Conservation (phyloP, 2,113 vertebrate genomes). For the Corythaixoides concolor region DNA sequence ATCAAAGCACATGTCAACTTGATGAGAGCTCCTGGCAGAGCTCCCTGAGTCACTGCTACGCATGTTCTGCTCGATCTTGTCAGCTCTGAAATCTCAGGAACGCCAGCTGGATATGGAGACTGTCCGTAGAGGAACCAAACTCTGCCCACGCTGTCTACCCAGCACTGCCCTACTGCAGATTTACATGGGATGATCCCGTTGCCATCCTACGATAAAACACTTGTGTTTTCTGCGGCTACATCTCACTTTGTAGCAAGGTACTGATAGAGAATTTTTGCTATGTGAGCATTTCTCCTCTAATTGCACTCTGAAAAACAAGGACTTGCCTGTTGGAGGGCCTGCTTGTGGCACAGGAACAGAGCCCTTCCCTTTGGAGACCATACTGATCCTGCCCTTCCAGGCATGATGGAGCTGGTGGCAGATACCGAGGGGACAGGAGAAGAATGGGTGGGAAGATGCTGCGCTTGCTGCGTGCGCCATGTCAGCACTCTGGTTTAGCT, state of each 20-base stretch:
- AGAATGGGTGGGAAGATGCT: background rate
- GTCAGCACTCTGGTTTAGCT: background rate
- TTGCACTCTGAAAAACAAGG: background rate
- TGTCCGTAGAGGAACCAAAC: background rate
- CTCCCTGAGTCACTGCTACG: background rate
- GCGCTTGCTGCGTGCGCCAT: accelerated
- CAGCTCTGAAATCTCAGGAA: background rate
- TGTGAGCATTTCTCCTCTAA: accelerated
- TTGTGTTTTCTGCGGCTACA: background rate
- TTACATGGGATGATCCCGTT: background rate
- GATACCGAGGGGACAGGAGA: background rate
- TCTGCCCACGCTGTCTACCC: background rate
- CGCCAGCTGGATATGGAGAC: background rate
- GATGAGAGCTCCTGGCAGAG: conserved; percentile 24
- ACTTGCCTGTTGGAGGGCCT: background rate
- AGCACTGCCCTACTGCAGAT: background rate
- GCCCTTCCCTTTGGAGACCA: background rate
- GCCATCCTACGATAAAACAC: background rate
- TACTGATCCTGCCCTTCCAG: background rate
- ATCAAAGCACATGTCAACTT: background rate
- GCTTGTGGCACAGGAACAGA: background rate
- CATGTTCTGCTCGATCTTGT: background rate
- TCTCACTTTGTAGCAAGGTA: background rate
- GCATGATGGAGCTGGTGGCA: background rate
- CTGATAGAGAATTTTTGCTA: background rate